These are phyloP conservation scores for Ennomos quercinarius DNA, from an alignment of 2,888 invertebrate genomes.

Conservation along the genomic window DNA sequence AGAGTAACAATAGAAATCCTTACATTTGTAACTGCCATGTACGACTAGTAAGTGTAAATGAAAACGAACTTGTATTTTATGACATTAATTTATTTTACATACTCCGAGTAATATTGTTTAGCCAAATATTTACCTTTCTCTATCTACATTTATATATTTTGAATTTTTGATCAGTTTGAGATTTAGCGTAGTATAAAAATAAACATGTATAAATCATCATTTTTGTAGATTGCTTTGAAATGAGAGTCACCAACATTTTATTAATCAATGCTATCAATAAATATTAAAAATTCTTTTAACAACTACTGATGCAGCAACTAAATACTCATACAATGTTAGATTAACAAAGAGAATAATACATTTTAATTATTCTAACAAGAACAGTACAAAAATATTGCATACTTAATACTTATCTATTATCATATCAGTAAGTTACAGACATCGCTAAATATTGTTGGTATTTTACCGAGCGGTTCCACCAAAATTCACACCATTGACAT, in stretches of 20 bases:
- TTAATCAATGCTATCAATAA: neutral
- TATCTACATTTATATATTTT: slow-evolving; percentile 9
- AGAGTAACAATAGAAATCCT: no score
- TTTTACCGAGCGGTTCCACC: no score
- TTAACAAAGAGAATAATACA: slow-evolving; percentile 10
- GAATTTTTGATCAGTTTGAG: slow-evolving; percentile 11
- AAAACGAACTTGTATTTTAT: neutral
- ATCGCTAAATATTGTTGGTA: neutral
- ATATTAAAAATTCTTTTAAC: slow-evolving; percentile 3
- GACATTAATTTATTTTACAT: slow-evolving; percentile 26
- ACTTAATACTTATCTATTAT: slow-evolving; percentile 26
- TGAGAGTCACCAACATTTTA: neutral
- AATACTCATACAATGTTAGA: slow-evolving; percentile 3
- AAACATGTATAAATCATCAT: neutral
- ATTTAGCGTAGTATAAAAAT: neutral
- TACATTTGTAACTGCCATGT: no score
- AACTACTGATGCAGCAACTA: slow-evolving; percentile 1
- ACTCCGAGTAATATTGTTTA: slow-evolving; percentile 18
- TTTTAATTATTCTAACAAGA: slow-evolving; percentile 25
- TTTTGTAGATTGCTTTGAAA: slow-evolving; percentile 5
- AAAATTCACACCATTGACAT: no score
- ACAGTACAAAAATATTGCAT: slow-evolving; percentile 41
- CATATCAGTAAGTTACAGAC: slow-evolving; percentile 11
- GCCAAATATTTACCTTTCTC: slow-evolving; percentile 14
- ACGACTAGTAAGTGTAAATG: no score